These are phyloP conservation scores for Poeciliopsis turneri DNA, from an alignment of 2,797 vertebrate species.

Conservation along the genomic window DNA sequence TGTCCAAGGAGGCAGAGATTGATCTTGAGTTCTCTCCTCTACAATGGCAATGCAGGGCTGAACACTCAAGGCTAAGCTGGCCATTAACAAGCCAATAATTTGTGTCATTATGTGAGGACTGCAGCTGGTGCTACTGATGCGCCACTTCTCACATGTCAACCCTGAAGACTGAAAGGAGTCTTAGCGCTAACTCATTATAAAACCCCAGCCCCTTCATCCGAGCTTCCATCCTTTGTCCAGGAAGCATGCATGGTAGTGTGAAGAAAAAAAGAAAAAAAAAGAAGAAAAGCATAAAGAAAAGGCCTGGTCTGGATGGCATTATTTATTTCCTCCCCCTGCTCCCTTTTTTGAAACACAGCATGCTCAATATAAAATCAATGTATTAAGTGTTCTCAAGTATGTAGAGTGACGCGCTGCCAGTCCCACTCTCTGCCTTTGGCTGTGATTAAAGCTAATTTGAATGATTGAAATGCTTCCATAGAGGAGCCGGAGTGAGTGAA, in stretches of 20 bases:
- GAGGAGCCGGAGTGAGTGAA: constrained; percentile 73
- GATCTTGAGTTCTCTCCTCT: constrained; percentile 52
- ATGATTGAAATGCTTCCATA: constrained; percentile 79
- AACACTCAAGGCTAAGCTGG: constrained; percentile 69
- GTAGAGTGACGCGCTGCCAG: constrained; percentile 71
- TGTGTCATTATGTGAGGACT: constrained; percentile 69
- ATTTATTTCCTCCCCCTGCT: constrained; percentile 59
- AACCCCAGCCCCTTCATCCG: constrained; percentile 55
- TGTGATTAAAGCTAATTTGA: constrained; percentile 80
- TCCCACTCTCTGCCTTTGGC: constrained; percentile 70
- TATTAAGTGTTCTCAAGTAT: constrained; percentile 76
- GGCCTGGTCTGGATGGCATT: constrained; percentile 51
- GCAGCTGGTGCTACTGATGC: constrained; percentile 69
- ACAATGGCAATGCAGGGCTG: constrained; percentile 46
- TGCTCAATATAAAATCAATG: constrained; percentile 74
- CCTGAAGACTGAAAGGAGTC: constrained; percentile 55
- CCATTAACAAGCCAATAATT: constrained; percentile 75
- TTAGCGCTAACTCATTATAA: constrained; percentile 53
- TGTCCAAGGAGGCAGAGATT: constrained; percentile 60
- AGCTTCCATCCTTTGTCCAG: constrained; percentile 64
- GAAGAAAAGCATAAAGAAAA: constrained; percentile 24
- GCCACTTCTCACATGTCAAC: constrained; percentile 65
- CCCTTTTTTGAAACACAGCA: constrained; percentile 56
- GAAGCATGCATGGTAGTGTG: constrained; percentile 39
- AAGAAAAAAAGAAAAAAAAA: constrained; percentile 22